Percentiles rank a stretch among this genome's conserved stretches.
Conservation (phyloP, 2,888 invertebrate species). For the Dugesia japonica region DNA sequence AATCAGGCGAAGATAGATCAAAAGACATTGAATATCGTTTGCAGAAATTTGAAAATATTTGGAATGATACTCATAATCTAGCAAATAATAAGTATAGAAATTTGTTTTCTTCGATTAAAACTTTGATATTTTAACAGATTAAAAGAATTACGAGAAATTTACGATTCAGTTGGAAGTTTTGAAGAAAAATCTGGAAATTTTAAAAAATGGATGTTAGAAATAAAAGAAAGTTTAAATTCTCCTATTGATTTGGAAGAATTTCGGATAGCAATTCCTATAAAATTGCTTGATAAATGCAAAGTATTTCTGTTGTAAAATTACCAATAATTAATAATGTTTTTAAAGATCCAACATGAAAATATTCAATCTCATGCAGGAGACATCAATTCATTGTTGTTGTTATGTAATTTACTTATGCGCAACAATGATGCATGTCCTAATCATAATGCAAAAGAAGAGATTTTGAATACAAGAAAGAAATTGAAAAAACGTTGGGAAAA, state of each 20-base stretch:
- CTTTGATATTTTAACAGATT: neutral
- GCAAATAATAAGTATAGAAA: neutral
- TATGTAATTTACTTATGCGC: neutral
- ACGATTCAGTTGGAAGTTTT: neutral
- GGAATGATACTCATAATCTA: neutral
- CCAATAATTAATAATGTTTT: no score
- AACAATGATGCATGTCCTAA: neutral
- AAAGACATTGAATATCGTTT: neutral
- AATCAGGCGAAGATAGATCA: constrained; percentile 1
- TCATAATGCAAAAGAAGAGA: neutral
- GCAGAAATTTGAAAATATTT: neutral
- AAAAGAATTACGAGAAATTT: neutral
- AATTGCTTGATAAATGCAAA: neutral
- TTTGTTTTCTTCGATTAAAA: neutral
- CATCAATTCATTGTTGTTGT: neutral
- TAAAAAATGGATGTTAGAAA: neutral
- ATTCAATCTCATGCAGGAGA: neutral
- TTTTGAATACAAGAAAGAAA: neutral
- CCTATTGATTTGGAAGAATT: neutral
- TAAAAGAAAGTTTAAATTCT: neutral
- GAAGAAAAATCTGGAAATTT: neutral
- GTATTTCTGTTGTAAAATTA: no score
- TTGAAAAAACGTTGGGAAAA: neutral
- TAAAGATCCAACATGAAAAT: neutral
- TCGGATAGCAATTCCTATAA: neutral